phyloP scores from a whole-genome alignment of 2,113 vertebrate species.

The Psittacus erithacus region DNA sequence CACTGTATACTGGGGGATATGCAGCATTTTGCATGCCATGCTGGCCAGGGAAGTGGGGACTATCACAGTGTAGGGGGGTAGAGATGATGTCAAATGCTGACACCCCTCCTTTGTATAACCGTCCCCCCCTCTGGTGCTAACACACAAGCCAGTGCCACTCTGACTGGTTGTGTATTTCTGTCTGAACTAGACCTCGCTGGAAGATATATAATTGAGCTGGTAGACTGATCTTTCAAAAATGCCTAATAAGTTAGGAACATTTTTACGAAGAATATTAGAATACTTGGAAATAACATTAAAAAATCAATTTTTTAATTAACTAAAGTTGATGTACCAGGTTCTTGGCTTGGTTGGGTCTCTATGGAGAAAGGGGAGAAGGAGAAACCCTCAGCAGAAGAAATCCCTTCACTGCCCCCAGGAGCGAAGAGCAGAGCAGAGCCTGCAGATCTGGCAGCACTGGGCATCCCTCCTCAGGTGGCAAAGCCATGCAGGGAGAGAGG shows the following conservation, averaged over 20 bases:
- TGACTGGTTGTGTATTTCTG: accelerated
- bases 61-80: accelerated
- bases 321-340: not conserved
- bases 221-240: not conserved
- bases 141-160: not conserved
- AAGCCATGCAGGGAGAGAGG: accelerated
- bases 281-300: not conserved
- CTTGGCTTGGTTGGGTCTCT: not conserved
- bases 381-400: not conserved
- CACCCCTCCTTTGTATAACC: not conserved
- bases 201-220: not conserved
- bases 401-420: accelerated
- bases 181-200: not conserved
- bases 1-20: accelerated
- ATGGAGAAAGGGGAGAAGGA: not conserved
- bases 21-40: accelerated
- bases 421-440: not conserved
- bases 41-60: not conserved
- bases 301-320: not conserved
- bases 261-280: not conserved
- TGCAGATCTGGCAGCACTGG: not conserved
- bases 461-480: accelerated
- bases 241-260: not conserved
- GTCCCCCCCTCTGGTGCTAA: no score
- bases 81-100: not conserved